Conservation (phyloP, 2,113 vertebrate species). For the Microtus oregoni region DNA sequence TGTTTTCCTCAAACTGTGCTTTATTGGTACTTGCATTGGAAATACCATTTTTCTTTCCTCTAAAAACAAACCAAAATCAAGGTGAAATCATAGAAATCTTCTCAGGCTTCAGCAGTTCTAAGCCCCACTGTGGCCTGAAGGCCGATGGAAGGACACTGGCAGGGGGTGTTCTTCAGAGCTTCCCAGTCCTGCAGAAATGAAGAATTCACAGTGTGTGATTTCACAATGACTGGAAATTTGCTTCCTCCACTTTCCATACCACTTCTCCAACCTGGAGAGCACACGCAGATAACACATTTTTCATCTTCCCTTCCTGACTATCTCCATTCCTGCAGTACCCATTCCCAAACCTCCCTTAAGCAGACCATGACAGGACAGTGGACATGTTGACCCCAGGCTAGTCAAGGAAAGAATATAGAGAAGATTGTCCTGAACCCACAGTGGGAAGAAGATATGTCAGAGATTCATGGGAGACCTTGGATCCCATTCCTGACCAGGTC, state of each 20-base stretch:
- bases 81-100: not conserved
- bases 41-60: not conserved
- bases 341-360: not conserved
- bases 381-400: not conserved
- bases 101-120: slow-evolving; percentile 5
- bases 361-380: not conserved
- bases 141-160: not conserved
- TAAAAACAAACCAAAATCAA: not conserved
- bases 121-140: not conserved
- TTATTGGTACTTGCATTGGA: not conserved
- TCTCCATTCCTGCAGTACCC: not conserved
- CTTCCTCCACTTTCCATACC: not conserved
- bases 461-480: not conserved
- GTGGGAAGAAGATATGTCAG: not conserved
- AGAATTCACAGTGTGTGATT: not conserved
- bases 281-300: not conserved
- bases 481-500: not conserved
- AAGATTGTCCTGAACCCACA: not conserved
- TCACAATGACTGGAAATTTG: not conserved
- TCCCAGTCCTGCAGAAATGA: not conserved
- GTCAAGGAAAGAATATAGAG: not conserved
- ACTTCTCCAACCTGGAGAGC: not conserved
- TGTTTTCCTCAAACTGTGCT: not conserved
- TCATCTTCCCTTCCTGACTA: not conserved
- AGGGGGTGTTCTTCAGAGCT: not conserved